Percentiles rank a stretch among this genome's conserved stretches.
phyloP scores from a whole-genome alignment of 2,797 vertebrate species.

The Cyprinodon diabolis region DNA sequence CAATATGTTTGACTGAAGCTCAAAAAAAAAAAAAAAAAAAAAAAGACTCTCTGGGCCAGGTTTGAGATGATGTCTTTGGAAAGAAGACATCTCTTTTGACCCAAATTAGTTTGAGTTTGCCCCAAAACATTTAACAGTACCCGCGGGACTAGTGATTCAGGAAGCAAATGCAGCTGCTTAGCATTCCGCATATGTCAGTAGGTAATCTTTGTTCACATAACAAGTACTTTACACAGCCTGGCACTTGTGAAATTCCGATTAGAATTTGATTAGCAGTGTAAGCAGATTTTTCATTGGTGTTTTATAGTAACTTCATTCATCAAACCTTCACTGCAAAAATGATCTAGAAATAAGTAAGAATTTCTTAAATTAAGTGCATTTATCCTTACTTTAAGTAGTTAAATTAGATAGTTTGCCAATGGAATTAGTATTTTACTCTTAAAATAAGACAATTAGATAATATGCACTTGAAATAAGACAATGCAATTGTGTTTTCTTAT shows the following conservation, averaged over 20 bases:
- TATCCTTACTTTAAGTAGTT: too few relatives aligned
- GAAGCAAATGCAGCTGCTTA: constrained; percentile 53
- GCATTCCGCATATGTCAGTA: constrained; percentile 19
- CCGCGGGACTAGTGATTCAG: constrained; percentile 45
- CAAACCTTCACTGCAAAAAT: too few relatives aligned
- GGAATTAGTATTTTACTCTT: too few relatives aligned
- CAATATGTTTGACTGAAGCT: constrained; percentile 50
- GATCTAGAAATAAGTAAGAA: too few relatives aligned
- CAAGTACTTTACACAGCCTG: constrained; percentile 22
- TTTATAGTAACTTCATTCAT: constrained; percentile 7
- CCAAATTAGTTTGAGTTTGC: constrained; percentile 62
- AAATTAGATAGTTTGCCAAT: too few relatives aligned
- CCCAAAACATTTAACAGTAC: constrained; percentile 60
- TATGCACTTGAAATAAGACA: too few relatives aligned
- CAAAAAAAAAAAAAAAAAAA: constrained; percentile 61
- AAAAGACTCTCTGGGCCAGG: constrained; percentile 39
- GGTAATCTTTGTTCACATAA: constrained; percentile 31
- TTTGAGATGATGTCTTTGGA: constrained; percentile 45
- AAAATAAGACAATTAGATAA: too few relatives aligned
- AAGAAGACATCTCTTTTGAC: constrained; percentile 57
- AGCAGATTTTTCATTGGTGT: background rate
- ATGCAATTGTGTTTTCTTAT: too few relatives aligned
- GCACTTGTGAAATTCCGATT: constrained; percentile 42
- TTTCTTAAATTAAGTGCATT: too few relatives aligned
- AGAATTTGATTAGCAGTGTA: constrained; percentile 24